These are phyloP conservation scores for Phymatocera aterrima DNA, from an alignment of 2,888 invertebrate species.

Conservation along the genomic window DNA sequence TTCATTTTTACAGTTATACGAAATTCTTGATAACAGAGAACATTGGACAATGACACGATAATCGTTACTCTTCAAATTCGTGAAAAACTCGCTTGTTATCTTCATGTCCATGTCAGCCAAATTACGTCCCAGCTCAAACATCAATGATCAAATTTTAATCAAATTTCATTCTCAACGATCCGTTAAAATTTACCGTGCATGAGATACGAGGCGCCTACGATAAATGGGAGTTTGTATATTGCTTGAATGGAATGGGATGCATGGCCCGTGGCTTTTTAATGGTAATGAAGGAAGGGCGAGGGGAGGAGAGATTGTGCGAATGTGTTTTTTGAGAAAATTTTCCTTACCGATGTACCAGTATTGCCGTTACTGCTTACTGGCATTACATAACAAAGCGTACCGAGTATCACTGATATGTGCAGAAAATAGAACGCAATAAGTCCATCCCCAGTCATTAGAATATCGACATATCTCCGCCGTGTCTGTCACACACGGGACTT, in stretches of 20 bases:
- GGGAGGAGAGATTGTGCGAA: background rate
- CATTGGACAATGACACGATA: too few relatives aligned
- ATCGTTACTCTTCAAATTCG: too few relatives aligned
- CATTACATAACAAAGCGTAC: constrained; percentile 68
- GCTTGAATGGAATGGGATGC: too few relatives aligned
- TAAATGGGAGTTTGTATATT: too few relatives aligned
- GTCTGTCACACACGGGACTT: constrained; percentile 44
- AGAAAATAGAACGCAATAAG: constrained; percentile 43
- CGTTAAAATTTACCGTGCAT: too few relatives aligned
- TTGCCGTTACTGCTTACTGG: constrained; percentile 67
- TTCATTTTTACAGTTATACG: background rate
- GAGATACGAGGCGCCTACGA: too few relatives aligned
- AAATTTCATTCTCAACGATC: too few relatives aligned
- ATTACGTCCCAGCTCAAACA: too few relatives aligned
- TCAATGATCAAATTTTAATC: too few relatives aligned
- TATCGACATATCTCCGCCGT: constrained; percentile 48
- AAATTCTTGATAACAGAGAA: background rate
- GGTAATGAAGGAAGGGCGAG: background rate
- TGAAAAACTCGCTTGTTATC: too few relatives aligned
- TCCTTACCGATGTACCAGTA: constrained; percentile 60
- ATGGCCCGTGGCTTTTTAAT: constrained; percentile 11
- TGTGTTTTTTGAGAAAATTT: background rate
- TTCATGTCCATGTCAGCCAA: too few relatives aligned
- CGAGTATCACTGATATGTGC: constrained; percentile 46
- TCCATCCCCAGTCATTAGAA: constrained; percentile 40